These are phyloP conservation scores for Bemisia tabaci DNA, from an alignment of 1,140 invertebrate species.

Conservation along the genomic window DNA sequence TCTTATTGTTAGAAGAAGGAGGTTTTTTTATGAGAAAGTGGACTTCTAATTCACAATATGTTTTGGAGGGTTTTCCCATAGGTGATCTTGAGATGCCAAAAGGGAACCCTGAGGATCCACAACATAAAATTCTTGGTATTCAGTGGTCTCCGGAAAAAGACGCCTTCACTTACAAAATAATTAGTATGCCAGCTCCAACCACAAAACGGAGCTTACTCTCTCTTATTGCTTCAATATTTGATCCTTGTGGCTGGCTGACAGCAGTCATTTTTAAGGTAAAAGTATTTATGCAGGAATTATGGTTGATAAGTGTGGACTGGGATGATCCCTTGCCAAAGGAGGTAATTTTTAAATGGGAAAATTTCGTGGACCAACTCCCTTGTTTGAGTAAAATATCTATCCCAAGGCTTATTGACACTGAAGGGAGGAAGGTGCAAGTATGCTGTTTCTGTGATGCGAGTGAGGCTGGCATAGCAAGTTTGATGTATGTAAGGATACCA, in stretches of 20 bases:
- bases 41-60: conserved; percentile 1
- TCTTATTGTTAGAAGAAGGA: conserved; percentile 12
- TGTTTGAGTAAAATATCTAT: conserved; percentile 11
- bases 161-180: conserved; percentile 9
- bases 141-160: conserved; percentile 10
- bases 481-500: no score
- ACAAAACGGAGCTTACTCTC: conserved; percentile 17
- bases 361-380: neutral
- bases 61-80: conserved; percentile 1
- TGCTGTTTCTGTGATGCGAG: no score
- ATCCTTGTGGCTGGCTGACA: conserved; percentile 16
- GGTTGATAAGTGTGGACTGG: conserved; percentile 10
- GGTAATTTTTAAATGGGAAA: conserved; percentile 7
- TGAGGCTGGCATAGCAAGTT: no score
- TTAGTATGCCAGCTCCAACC: neutral
- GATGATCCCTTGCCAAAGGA: conserved; percentile 9
- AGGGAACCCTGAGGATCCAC: neutral
- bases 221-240: conserved; percentile 17
- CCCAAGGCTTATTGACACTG: no score
- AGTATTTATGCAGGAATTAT: conserved; percentile 18
- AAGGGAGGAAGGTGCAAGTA: no score
- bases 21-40: conserved; percentile 20
- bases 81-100: neutral
- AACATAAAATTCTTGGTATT: conserved; percentile 12
- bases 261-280: conserved; percentile 14